These are phyloP conservation scores for Augiades crinisus DNA, from an alignment of 2,888 invertebrate genomes.

Conservation along the genomic window DNA sequence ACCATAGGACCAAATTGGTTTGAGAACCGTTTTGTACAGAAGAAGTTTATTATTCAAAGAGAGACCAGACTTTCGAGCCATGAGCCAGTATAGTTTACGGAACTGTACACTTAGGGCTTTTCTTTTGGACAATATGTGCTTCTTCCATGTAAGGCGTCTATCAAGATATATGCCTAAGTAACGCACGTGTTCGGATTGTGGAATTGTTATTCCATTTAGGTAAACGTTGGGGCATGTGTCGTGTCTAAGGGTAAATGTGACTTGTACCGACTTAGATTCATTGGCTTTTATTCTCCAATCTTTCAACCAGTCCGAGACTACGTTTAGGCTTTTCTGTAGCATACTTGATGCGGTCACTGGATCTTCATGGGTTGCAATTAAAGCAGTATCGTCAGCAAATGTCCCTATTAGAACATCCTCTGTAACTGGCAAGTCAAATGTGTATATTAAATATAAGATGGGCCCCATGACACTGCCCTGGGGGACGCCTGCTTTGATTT, in stretches of 20 bases:
- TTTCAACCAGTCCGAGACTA: background rate
- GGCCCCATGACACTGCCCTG: no score
- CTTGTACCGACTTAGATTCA: background rate
- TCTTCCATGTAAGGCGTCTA: background rate
- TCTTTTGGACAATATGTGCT: background rate
- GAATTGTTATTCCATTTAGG: background rate
- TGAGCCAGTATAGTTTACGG: background rate
- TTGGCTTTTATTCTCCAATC: background rate
- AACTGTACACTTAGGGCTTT: background rate
- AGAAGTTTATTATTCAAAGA: background rate
- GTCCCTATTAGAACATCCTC: no score
- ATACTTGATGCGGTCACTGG: background rate
- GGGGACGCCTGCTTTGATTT: no score
- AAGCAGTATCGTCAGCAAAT: background rate
- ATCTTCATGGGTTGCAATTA: conserved; percentile 1
- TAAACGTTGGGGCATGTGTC: background rate
- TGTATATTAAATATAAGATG: no score
- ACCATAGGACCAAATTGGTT: no score
- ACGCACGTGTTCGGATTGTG: background rate
- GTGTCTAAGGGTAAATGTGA: background rate
- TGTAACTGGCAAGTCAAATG: no score
- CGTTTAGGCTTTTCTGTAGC: no score
- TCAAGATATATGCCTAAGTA: background rate
- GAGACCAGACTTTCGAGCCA: background rate
- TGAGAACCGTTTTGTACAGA: background rate